Percentiles rank a stretch among this genome's conserved stretches.
Evolutionary conservation across 2,797 vertebrate species (phyloP).

Genomic region (Limosa lapponica): DNA sequence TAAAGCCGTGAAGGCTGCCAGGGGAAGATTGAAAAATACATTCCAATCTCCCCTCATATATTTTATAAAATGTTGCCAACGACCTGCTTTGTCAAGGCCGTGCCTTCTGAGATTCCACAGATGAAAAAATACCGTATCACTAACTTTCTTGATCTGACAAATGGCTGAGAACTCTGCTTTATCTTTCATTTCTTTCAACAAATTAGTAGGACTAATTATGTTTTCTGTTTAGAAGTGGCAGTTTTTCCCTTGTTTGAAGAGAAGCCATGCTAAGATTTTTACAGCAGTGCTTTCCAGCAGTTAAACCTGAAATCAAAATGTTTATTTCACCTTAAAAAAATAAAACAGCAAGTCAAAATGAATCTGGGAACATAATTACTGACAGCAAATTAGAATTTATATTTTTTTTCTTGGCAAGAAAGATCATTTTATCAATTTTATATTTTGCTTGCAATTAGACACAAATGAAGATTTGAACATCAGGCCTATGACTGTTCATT

Average conservation of each 20-base stretch:
- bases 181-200: background rate
- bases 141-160: background rate
- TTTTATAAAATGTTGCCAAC: background rate
- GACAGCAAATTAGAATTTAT: background rate
- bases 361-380: background rate
- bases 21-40: conserved; percentile 12
- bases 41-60: background rate
- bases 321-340: background rate
- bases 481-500: conserved; percentile 30
- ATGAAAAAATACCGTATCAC: background rate
- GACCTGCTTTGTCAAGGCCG: conserved; percentile 6
- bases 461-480: conserved; percentile 15
- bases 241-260: background rate
- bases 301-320: background rate
- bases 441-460: conserved; percentile 21
- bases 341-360: background rate
- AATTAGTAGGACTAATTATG: background rate
- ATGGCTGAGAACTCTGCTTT: background rate
- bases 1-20: conserved; percentile 17
- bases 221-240: background rate
- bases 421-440: background rate
- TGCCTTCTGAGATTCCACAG: background rate
- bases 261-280: background rate
- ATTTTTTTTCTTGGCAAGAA: conserved; percentile 6
- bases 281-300: background rate